Evolutionary conservation across 2,113 vertebrate species (phyloP).

Genomic region (Excalfactoria chinensis): DNA sequence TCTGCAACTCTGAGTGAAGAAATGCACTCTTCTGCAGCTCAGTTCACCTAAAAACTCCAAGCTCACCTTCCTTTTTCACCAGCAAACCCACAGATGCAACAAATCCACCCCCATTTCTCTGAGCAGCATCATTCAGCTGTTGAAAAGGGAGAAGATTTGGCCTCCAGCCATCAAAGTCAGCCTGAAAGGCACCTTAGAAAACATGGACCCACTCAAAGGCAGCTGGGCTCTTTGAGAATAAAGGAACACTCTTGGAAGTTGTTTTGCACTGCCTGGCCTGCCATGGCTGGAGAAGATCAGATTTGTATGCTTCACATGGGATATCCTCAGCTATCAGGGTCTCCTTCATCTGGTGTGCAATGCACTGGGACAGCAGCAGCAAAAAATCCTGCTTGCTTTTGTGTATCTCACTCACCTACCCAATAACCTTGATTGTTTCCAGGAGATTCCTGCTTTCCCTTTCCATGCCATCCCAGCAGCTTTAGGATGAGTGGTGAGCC

Average conservation of each 20-base stretch:
- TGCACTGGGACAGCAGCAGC: rapidly evolving
- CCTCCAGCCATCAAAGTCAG: background rate
- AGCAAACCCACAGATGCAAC: background rate
- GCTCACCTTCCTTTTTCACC: background rate
- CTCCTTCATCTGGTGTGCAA: rapidly evolving
- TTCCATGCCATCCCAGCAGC: background rate
- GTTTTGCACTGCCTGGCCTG: background rate
- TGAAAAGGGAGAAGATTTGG: background rate
- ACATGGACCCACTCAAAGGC: background rate
- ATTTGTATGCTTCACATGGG: background rate
- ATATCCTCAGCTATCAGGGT: background rate
- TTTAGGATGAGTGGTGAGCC: background rate
- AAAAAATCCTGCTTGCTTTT: background rate
- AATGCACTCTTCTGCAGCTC: background rate
- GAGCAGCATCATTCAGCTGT: background rate
- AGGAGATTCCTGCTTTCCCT: background rate
- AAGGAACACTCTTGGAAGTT: background rate
- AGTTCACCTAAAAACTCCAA: background rate
- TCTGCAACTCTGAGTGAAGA: background rate
- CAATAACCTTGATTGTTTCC: background rate
- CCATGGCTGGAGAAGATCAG: background rate
- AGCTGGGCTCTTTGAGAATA: background rate
- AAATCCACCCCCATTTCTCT: background rate
- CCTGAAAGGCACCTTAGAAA: background rate
- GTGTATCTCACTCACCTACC: background rate